Percentiles rank a stretch among this genome's conserved stretches.
These are phyloP conservation scores for Phrynocephalus guinanensis DNA, from an alignment of 2,797 vertebrate genomes.

Conservation along the genomic window DNA sequence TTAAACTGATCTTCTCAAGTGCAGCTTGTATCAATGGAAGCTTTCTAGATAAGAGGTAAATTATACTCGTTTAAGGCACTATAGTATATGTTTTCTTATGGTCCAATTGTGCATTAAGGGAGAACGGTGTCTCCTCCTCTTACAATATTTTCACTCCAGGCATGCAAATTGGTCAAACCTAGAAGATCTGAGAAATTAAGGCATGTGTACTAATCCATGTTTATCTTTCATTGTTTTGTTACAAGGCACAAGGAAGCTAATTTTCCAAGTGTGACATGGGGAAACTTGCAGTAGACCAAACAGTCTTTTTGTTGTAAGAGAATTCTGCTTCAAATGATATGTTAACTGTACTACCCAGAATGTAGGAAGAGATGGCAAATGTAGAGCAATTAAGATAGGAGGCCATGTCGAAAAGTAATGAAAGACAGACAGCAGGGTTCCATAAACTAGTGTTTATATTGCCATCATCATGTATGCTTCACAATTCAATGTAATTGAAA, in stretches of 20 bases:
- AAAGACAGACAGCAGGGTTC: not conserved
- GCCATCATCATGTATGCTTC: not conserved
- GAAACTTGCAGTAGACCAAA: too few relatives aligned
- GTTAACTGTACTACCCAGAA: not conserved
- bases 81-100: not conserved
- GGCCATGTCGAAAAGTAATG: not conserved
- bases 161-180: too few relatives aligned
- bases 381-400: not conserved
- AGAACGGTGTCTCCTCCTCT: too few relatives aligned
- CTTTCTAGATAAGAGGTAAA: constrained; percentile 85
- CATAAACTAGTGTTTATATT: not conserved
- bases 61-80: not conserved
- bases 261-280: too few relatives aligned
- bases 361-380: not conserved
- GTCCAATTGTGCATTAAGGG: not conserved
- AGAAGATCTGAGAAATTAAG: too few relatives aligned
- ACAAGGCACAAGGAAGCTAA: too few relatives aligned
- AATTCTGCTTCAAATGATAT: too few relatives aligned
- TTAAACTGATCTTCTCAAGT: constrained; percentile 80
- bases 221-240: too few relatives aligned
- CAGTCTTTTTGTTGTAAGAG: too few relatives aligned
- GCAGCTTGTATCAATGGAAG: constrained; percentile 82
- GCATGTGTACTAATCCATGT: too few relatives aligned
- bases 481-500: constrained; percentile 10
- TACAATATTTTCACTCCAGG: too few relatives aligned